Evolutionary conservation across 2,797 vertebrate genomes (phyloP), one percentile per base, ranked within the genome.

Genomic region (Rhinophrynus dorsalis): DNA sequence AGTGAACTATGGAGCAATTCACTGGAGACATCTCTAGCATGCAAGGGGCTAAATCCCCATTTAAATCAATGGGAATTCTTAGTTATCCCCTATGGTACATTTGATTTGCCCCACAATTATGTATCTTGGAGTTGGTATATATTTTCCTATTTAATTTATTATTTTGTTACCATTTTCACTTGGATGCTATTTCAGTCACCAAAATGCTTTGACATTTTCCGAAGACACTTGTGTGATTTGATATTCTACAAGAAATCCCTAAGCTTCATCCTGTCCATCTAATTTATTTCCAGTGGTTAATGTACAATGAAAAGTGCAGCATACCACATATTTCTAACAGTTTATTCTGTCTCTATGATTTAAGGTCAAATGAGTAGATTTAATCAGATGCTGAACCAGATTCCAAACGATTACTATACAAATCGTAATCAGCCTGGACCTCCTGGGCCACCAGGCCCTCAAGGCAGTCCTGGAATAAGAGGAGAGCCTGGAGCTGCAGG

Each of bases 361-460:
- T 33, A 80, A 99, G 97, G 91, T 52, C 96, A 98, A 86, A 98
- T 98, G 95, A 89, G 77, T 61, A 90, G 95, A n/a, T 92, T 98
- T 80, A 96, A 89, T 78, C 90, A 94, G 55, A 83, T 98, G 81
- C 76, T 99, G 78, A 98, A 98, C 86, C 96, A 98, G 86, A 97
- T 98, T 77, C 97, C 96, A 0, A 97, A 89, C 1, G 92, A 91
- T 65, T 89, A 94, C 74, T 92, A 93, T 71, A 94, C 87, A 12
- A 97, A 58, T 63, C 86, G 90, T 66, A 95, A 91, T 71, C 92
- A 85, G 69, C 95, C 96, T 0, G 97, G 97, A 3, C 95, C 96
- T 0, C 71, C 94, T 0, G 97, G 97, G 0, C 92, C 93, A 1
- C 85, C 95, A 0, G 97, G 97, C 0, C 61, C 88, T 0, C 60